Evolutionary conservation across 1,140 invertebrate species (phyloP), one percentile per base, ranked within the genome.

Genomic region (Caenorhabditis tropicalis): DNA sequence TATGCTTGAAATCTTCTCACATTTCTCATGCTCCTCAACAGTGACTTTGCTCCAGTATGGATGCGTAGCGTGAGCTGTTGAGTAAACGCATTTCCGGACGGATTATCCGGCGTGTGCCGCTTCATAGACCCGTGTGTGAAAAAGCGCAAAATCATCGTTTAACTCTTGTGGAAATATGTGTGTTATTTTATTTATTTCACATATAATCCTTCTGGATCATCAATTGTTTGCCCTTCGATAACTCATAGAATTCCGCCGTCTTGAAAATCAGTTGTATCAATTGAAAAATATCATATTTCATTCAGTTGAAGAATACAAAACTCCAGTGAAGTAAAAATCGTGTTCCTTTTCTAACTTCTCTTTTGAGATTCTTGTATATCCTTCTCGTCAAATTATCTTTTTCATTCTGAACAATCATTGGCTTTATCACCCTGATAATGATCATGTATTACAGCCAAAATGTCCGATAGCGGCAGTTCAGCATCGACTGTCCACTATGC

Each of bases 71-170:
- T 74, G 65, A 74, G 65, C 65, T 74, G 65, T 74, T 74, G 65
- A 74, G 65, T 74, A 74, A 74, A 74, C 65, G 65, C 65, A 74
- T 74, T 74, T 74, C 65, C 65, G 65, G 65, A 74, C 65, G 65
- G 65, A 74, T 74, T 74, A 74, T 74, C 65, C 65, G 65, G 33
- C 65, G 65, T 74, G 21, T 74, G 65, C 65, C 65, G 65, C 15
- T 27, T 7, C 53, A 24, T 10, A 21, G 29, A 15, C 21, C n/a
- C 36, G 65, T 74, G 33, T 74, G 65, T 74, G 65, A 74, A 74
- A 39, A 43, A 43, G 65, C 33, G 65, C 65, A 74, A 43, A 33
- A 74, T 43, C 58, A 7, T n/a, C 65, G 65, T 43, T 74, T 74
- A 43, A 74, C 65, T 70, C 60, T 74, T 43, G 65, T 39, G 36